Evolutionary conservation across 1,140 invertebrate genomes (phyloP).

Genomic region (Drosophila baimaii): DNA sequence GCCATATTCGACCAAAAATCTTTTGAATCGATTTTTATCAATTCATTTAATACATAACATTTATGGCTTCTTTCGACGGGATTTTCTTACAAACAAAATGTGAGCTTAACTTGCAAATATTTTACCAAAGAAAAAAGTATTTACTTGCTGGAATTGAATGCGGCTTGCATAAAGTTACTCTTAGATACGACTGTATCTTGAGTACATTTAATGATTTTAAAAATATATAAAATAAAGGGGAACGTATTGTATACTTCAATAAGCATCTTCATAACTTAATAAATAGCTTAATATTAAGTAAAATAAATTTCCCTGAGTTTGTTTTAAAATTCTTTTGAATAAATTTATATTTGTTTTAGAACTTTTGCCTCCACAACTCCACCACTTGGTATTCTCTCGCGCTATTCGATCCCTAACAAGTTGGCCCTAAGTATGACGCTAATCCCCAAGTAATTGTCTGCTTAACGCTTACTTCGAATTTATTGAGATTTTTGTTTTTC

Average conservation of each 20-base stretch:
- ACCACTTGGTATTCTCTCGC: background rate
- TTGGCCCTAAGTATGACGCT: constrained; percentile 51
- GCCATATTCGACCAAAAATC: background rate
- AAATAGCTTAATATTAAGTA: too few species aligned
- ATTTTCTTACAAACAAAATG: background rate
- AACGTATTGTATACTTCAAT: too few species aligned
- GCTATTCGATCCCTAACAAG: constrained; percentile 21
- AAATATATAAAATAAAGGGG: too few species aligned
- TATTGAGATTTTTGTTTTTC: constrained; percentile 69
- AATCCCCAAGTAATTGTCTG: constrained; percentile 80
- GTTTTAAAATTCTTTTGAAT: background rate
- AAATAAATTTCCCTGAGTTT: background rate
- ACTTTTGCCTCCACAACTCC: background rate
- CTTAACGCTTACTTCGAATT: constrained; percentile 73
- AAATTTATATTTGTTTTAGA: background rate
- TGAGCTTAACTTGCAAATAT: background rate
- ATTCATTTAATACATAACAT: background rate
- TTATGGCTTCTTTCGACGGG: too few species aligned
- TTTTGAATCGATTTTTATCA: background rate
- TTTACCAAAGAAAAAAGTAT: background rate
- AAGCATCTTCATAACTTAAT: too few species aligned
- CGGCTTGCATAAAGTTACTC: too few species aligned
- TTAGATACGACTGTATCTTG: too few species aligned
- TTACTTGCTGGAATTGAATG: background rate
- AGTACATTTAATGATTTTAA: too few species aligned